These are phyloP conservation scores for Sinopyrophorus schimmeli DNA, from an alignment of 2,888 invertebrate species.

Conservation along the genomic window DNA sequence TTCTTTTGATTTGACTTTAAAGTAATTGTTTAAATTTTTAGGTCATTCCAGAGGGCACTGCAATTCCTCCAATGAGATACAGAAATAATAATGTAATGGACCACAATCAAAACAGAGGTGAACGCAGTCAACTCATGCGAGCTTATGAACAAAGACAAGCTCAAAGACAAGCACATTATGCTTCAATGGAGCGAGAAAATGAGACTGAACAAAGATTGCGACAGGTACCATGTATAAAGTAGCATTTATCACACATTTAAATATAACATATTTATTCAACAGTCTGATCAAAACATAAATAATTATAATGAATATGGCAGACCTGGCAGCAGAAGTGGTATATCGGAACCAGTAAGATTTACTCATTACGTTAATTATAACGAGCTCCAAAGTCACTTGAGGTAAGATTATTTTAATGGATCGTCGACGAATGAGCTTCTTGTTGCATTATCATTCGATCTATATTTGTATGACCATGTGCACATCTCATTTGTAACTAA, in stretches of 20 bases:
- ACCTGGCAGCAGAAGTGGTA: slow-evolving; percentile 61
- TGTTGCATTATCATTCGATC: slow-evolving; percentile 8
- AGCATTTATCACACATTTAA: not conserved
- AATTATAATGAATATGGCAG: slow-evolving; percentile 56
- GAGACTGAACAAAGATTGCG: slow-evolving; percentile 54
- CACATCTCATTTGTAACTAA: slow-evolving; percentile 50
- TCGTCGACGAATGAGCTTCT: slow-evolving; percentile 36
- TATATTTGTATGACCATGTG: slow-evolving; percentile 37
- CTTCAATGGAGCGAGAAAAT: slow-evolving; percentile 59
- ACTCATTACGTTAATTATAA: slow-evolving; percentile 84
- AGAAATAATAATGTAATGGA: slow-evolving; percentile 44
- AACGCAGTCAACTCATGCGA: slow-evolving; percentile 43
- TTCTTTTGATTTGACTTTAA: too few relatives aligned
- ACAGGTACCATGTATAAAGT: slow-evolving; percentile 43
- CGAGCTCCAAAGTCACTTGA: slow-evolving; percentile 81
- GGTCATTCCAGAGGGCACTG: slow-evolving; percentile 53
- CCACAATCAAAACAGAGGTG: slow-evolving; percentile 36
- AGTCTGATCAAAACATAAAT: slow-evolving; percentile 28
- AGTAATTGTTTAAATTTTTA: slow-evolving; percentile 21
- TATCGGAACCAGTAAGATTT: slow-evolving; percentile 60
- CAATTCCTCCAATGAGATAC: slow-evolving; percentile 48
- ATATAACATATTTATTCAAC: slow-evolving; percentile 9
- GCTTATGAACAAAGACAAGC: slow-evolving; percentile 61
- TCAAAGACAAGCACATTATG: slow-evolving; percentile 63
- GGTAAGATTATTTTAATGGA: slow-evolving; percentile 60